Base-by-base conservation (phyloP, 2,113 vertebrate species). In the Agapornis roseicollis region DNA sequence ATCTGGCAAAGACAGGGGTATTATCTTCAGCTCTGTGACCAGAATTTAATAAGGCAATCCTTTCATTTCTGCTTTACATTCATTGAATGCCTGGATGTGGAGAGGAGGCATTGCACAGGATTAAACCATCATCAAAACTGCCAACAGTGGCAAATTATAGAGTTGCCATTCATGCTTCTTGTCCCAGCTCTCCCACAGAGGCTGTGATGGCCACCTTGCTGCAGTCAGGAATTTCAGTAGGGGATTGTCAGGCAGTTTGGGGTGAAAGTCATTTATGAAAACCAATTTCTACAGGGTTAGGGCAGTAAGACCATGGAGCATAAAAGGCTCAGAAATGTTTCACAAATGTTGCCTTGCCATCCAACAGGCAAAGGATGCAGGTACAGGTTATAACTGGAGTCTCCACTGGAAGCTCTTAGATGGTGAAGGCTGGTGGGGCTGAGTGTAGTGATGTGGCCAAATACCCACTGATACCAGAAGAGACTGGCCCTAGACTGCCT, bases 61-160 rank as follows among this genome's bases (percentile, higher is more conserved):
- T 91, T 88, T 78, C 71, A 68, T 90, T 94, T 68, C 73, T 90
- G 76, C 41, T 86, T 90, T 88, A 79, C 41, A 25, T 93, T 83
- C 76, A 12, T 33, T 81, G 90, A 86, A 76, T 31, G 47, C 31
- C 35, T 66, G 68, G 23, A 50, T 92, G 55, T 24, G 29, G 83
- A 37, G 44, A 86, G 13, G 55, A 88, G 33, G 37, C 52, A 41
- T 7, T 35, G 76, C 55, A 68, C 0, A 2, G 90, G 44, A 92
- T 86, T 68, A 93, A 86, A 55, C 65, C 44, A 33, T 79, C 81
- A 71, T 49, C 72, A 79, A 53, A 84, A 24, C 44, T 80, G 46
- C 28, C 69, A 86, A 47, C 35, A 56, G 39, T n/a, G 27, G 64
- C 39, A 78, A 63, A 39, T 20, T 12, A 2, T 12, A 2, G 76